Evolutionary conservation across 2,113 vertebrate genomes (phyloP).

Genomic region (Agapornis roseicollis): DNA sequence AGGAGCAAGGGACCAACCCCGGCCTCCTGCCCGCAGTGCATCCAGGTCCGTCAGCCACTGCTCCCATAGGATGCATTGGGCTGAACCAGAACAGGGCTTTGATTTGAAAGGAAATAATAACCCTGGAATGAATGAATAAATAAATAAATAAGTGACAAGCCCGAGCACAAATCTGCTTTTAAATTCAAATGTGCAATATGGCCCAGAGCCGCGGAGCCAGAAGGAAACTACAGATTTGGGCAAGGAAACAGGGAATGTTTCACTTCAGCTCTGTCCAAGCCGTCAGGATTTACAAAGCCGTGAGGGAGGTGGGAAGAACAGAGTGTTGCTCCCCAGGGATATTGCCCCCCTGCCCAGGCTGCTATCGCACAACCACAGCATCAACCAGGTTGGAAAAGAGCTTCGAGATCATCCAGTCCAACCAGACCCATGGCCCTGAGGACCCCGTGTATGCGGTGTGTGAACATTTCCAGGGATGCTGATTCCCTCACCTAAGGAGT

Average conservation of each 20-base stretch:
- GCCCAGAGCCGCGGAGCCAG: conserved; percentile 51
- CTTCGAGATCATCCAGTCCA: not conserved
- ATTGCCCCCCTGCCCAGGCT: not conserved
- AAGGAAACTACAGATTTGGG: conserved; percentile 63
- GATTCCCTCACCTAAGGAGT: not conserved
- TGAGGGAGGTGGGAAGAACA: not conserved
- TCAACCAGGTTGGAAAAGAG: not conserved
- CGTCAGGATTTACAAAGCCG: conserved; percentile 24
- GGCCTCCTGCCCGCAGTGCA: not conserved
- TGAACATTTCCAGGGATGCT: not conserved
- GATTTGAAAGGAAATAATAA: conserved; percentile 23
- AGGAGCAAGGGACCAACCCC: not conserved
- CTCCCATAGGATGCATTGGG: not conserved
- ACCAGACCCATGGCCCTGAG: not conserved
- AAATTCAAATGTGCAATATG: conserved; percentile 72
- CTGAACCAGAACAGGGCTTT: not conserved
- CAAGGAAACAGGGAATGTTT: conserved; percentile 63
- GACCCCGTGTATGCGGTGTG: fast-evolving
- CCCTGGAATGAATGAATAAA: conserved; percentile 34
- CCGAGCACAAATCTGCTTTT: conserved; percentile 49
- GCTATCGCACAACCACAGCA: not conserved
- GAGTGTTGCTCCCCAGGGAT: not conserved
- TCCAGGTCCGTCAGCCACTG: not conserved
- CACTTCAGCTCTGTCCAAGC: conserved; percentile 50
- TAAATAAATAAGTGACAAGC: conserved; percentile 34